Percentiles rank a stretch among this genome's conserved stretches.
These are phyloP conservation scores for Elephantulus edwardii DNA, from an alignment of 2,113 vertebrate genomes.

Conservation along the genomic window DNA sequence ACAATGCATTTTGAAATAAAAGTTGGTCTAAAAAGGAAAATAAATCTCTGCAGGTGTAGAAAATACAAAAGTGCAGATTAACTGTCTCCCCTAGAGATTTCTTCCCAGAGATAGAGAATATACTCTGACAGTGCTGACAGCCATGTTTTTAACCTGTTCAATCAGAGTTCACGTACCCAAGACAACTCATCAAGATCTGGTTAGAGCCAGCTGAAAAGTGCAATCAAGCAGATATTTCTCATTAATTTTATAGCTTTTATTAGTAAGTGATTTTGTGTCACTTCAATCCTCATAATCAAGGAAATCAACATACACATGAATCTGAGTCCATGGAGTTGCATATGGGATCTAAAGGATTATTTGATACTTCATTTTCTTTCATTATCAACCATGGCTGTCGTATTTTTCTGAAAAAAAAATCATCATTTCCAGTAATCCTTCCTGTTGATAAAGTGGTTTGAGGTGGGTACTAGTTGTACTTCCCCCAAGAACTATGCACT, in stretches of 20 bases:
- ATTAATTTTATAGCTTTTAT: neutral
- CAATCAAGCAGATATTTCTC: neutral
- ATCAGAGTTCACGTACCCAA: neutral
- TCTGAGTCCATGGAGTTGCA: neutral
- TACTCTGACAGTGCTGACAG: neutral
- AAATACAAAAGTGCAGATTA: neutral
- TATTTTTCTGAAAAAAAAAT: slow-evolving; percentile 32
- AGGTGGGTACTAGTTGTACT: neutral
- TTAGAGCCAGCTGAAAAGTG: neutral
- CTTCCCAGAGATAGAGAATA: neutral
- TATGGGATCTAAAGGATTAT: slow-evolving; percentile 18
- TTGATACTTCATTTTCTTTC: slow-evolving; percentile 43
- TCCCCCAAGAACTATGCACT: neutral
- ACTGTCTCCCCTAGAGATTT: neutral
- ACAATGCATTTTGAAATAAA: neutral
- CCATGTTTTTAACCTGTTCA: neutral
- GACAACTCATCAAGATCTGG: neutral
- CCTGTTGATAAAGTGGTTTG: slow-evolving; percentile 46
- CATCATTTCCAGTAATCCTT: neutral
- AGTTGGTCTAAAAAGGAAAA: neutral
- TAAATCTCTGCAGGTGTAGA: neutral
- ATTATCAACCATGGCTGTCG: neutral
- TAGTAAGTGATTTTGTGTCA: neutral
- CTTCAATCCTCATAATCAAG: neutral
- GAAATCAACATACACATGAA: neutral